Conservation (phyloP, 2,797 vertebrate genomes). For the Pantherophis alleghaniensis region DNA sequence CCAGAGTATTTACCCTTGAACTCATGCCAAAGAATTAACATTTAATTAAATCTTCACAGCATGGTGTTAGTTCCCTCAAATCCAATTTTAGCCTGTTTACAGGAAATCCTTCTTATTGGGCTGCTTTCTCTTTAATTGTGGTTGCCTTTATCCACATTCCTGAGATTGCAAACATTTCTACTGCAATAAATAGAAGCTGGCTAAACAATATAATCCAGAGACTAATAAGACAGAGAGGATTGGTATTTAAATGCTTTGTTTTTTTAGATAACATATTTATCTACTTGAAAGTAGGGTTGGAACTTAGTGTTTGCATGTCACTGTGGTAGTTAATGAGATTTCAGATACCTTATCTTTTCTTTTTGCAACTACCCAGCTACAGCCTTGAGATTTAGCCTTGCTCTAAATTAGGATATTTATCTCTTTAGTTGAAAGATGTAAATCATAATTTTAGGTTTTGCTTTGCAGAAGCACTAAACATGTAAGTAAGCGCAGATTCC, state of each 20-base stretch:
- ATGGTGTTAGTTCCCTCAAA: constrained; percentile 36
- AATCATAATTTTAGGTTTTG: neutral
- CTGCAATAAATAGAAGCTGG: constrained; percentile 24
- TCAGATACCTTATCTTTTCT: neutral
- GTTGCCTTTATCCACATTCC: constrained; percentile 34
- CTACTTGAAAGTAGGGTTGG: constrained; percentile 4
- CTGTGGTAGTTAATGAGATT: neutral
- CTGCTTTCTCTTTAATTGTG: constrained; percentile 13
- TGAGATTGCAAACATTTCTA: neutral
- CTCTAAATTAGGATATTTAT: neutral
- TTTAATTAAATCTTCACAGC: constrained; percentile 51
- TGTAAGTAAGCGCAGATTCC: neutral
- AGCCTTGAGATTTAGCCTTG: neutral
- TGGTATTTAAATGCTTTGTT: constrained; percentile 28
- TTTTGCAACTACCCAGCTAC: neutral
- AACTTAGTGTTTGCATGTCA: constrained; percentile 7
- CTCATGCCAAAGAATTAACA: constrained; percentile 58
- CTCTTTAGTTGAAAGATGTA: neutral
- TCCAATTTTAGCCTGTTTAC: constrained; percentile 42
- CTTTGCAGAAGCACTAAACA: neutral
- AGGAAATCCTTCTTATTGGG: constrained; percentile 19
- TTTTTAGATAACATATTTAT: constrained; percentile 31
- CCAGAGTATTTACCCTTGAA: constrained; percentile 52
- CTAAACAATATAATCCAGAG: constrained; percentile 24
- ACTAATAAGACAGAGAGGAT: constrained; percentile 1